Conservation (phyloP, 2,888 invertebrate genomes). For the Oxycera nigricornis region DNA sequence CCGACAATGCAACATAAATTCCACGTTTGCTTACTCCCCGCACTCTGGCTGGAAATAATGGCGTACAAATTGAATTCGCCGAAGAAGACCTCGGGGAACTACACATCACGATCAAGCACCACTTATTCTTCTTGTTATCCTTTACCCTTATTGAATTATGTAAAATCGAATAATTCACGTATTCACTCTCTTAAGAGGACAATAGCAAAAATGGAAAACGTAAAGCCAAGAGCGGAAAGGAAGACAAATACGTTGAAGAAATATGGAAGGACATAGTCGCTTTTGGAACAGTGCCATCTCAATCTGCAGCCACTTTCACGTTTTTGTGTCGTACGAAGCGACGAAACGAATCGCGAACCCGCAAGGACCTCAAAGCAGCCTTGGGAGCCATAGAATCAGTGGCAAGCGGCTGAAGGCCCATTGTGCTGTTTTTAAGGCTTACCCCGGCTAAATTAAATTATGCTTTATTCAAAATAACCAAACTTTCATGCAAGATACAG, state of each 20-base stretch:
- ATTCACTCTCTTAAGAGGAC: conserved; percentile 35
- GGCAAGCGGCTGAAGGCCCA: not conserved
- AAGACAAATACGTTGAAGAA: conserved; percentile 33
- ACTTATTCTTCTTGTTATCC: conserved; percentile 32
- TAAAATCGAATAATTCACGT: conserved; percentile 37
- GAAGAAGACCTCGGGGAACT: conserved; percentile 25
- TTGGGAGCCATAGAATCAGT: not conserved
- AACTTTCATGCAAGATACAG: not conserved
- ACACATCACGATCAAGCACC: conserved; percentile 37
- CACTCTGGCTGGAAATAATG: conserved; percentile 17
- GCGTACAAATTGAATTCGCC: conserved; percentile 28
- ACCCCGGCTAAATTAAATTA: conserved; percentile 17
- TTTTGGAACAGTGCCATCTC: conserved; percentile 33
- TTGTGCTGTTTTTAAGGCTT: conserved; percentile 10
- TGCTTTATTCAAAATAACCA: conserved; percentile 25
- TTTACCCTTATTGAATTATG: conserved; percentile 37
- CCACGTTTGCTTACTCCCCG: not conserved
- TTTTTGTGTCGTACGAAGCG: conserved; percentile 10
- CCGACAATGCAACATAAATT: conserved; percentile 25
- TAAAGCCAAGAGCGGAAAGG: conserved; percentile 17
- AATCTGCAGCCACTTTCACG: conserved; percentile 29
- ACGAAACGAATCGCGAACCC: not conserved
- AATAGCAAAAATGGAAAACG: conserved; percentile 24
- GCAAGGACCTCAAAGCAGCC: not conserved
- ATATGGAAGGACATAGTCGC: conserved; percentile 24